Conservation (phyloP, 2,888 invertebrate genomes). For the Carterocephalus palaemon region DNA sequence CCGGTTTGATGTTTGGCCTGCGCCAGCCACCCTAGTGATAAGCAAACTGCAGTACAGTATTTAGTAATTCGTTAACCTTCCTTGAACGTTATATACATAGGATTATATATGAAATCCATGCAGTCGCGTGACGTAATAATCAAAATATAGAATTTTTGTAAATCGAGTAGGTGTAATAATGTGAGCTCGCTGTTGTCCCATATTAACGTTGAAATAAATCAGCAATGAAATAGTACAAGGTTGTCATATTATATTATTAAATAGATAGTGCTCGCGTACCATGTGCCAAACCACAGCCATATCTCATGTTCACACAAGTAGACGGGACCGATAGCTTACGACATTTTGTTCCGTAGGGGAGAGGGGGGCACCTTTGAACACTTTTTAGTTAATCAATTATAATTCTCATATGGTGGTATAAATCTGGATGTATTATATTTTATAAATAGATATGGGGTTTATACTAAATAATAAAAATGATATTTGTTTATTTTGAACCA, state of each 20-base stretch:
- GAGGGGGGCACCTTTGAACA: too few relatives aligned
- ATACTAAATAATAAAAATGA: too few relatives aligned
- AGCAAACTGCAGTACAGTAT: slow-evolving; percentile 35
- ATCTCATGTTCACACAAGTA: slow-evolving; percentile 33
- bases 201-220: slow-evolving; percentile 26
- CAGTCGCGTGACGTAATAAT: slow-evolving; percentile 33
- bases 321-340: slow-evolving; percentile 39
- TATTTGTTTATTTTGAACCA: too few relatives aligned
- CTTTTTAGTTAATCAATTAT: too few relatives aligned
- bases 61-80: slow-evolving; percentile 54
- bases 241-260: slow-evolving; percentile 14
- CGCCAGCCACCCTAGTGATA: slow-evolving; percentile 24
- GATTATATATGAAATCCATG: slow-evolving; percentile 44
- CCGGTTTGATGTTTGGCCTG: slow-evolving; percentile 5
- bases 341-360: slow-evolving; percentile 26
- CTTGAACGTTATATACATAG: slow-evolving; percentile 51
- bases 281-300: slow-evolving; percentile 67
- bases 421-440: too few relatives aligned
- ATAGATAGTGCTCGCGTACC: slow-evolving; percentile 43
- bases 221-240: slow-evolving; percentile 57
- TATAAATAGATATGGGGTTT: too few relatives aligned
- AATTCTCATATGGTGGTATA: too few relatives aligned
- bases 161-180: slow-evolving; percentile 15
- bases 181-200: slow-evolving; percentile 61
- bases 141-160: slow-evolving; percentile 20